A percentile compares a stretch with the other conserved stretches of the same genome.
Evolutionary conservation across 2,888 invertebrate species (phyloP).

Genomic region (Xanthorhoe spadicearia): DNA sequence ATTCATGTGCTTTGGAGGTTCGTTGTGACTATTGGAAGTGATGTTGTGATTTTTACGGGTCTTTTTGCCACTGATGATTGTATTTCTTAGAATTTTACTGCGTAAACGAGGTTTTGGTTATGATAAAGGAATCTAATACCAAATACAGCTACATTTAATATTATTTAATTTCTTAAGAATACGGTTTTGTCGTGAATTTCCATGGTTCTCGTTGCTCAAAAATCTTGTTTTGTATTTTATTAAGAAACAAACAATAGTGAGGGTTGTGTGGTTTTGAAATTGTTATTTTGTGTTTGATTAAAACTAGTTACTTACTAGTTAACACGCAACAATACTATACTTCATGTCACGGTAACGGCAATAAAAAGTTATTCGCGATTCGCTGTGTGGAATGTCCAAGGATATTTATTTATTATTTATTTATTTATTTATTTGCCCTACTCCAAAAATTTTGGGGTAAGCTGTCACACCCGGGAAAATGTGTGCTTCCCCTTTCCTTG

Average conservation of each 20-base stretch:
- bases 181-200: neutral
- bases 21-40: constrained; percentile 75
- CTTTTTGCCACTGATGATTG: constrained; percentile 44
- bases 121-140: constrained; percentile 10
- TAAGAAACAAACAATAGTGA: neutral
- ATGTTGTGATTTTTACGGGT: constrained; percentile 70
- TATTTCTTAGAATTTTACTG: constrained; percentile 31
- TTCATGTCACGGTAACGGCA: too few species aligned
- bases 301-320: too few species aligned
- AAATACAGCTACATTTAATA: neutral
- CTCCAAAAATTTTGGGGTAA: constrained; percentile 31
- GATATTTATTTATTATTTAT: too few species aligned
- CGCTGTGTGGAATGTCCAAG: too few species aligned
- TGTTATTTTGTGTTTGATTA: too few species aligned
- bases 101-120: constrained; percentile 4
- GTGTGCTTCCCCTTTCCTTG: constrained; percentile 28
- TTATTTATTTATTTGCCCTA: too few species aligned
- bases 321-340: too few species aligned
- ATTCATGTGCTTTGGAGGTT: constrained; percentile 66
- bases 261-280: too few species aligned
- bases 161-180: neutral
- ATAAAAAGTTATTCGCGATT: constrained; percentile 16
- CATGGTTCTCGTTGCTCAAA: neutral
- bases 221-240: neutral
- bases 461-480: constrained; percentile 39